Percentiles rank a stretch among this genome's conserved stretches.
These are phyloP conservation scores for Alligator sinensis DNA, from an alignment of 2,113 vertebrate species.

Conservation along the genomic window DNA sequence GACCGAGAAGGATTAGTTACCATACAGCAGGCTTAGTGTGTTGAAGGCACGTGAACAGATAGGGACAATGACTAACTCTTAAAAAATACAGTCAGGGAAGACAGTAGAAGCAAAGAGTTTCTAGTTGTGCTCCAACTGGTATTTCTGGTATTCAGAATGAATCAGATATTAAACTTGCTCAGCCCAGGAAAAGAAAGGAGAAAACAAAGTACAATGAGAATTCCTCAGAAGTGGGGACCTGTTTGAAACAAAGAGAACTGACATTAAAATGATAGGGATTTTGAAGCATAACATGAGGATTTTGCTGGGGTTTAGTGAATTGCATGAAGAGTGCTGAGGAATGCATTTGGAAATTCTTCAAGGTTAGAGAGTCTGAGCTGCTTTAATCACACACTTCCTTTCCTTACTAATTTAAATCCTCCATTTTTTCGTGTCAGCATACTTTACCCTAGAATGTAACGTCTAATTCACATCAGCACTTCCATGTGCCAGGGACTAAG, in stretches of 20 bases:
- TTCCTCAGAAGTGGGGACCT: background rate
- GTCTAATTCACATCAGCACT: background rate
- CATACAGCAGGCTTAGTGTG: background rate
- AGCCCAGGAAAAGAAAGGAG: fast-evolving
- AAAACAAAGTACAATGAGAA: background rate
- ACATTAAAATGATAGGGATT: background rate
- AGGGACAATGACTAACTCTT: background rate
- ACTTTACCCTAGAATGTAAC: background rate
- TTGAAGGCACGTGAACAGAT: background rate
- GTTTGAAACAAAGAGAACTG: background rate
- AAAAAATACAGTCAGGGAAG: background rate
- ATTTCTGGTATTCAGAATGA: background rate
- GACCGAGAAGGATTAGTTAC: background rate
- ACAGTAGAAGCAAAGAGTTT: background rate
- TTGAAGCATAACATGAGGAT: background rate
- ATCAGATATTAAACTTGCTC: background rate
- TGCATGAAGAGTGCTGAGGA: background rate
- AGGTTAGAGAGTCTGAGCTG: background rate
- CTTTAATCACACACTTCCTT: background rate
- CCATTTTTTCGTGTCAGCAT: background rate
- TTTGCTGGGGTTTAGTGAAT: background rate
- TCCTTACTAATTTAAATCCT: background rate
- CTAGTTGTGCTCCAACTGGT: background rate
- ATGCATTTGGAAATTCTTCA: background rate
- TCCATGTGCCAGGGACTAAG: background rate